These are phyloP conservation scores for Bibio marci DNA, from an alignment of 2,888 invertebrate species.

Conservation along the genomic window DNA sequence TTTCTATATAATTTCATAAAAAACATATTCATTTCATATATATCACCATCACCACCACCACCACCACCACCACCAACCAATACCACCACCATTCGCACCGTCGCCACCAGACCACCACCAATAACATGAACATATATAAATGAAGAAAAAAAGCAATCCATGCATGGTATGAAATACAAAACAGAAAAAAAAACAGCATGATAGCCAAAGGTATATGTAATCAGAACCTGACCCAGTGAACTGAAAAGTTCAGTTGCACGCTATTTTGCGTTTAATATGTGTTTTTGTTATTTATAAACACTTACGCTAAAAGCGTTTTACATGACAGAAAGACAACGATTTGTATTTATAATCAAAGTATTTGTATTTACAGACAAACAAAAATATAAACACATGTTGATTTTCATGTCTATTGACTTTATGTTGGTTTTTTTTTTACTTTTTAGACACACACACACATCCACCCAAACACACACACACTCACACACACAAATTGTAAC, in stretches of 20 bases:
- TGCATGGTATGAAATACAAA: background rate
- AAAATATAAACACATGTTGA: slow-evolving; percentile 3
- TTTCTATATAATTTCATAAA: no score
- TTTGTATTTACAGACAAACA: background rate
- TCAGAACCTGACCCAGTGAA: slow-evolving; percentile 6
- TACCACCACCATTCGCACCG: no score
- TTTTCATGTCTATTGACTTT: background rate
- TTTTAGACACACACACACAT: no score
- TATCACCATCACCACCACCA: no score
- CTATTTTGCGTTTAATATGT: slow-evolving; percentile 6
- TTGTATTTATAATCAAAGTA: slow-evolving; percentile 4
- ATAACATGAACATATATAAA: no score
- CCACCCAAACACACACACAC: no score
- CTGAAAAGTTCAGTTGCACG: slow-evolving; percentile 7
- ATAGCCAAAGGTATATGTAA: no score
- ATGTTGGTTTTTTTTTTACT: background rate
- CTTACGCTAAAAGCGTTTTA: slow-evolving; percentile 3
- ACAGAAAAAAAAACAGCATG: background rate
- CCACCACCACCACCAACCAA: no score
- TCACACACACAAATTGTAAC: no score
- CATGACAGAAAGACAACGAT: slow-evolving; percentile 3
- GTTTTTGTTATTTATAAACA: slow-evolving; percentile 1
- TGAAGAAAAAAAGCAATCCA: no score
- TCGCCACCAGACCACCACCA: no score
- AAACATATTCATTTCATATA: no score